These are phyloP conservation scores for Sternarchorhynchus goeldii DNA, from an alignment of 2,797 vertebrate genomes.

Conservation along the genomic window DNA sequence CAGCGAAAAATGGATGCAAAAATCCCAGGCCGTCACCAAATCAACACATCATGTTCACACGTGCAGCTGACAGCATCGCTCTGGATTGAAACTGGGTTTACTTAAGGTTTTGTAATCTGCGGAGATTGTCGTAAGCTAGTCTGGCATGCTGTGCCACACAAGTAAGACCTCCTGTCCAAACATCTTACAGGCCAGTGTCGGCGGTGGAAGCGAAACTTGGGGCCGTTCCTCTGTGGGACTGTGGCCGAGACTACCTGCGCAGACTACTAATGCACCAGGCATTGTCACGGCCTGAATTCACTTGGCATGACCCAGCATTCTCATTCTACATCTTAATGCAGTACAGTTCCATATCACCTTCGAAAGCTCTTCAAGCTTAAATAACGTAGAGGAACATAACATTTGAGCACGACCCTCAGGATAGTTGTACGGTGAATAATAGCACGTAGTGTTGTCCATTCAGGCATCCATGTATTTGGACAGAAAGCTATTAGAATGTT, in stretches of 20 bases:
- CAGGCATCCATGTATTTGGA: background rate
- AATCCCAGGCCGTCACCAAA: background rate
- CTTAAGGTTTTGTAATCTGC: background rate
- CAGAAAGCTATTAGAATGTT: background rate
- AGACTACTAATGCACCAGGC: constrained; percentile 55
- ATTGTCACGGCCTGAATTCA: constrained; percentile 56
- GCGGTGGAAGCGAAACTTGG: constrained; percentile 38
- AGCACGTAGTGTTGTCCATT: background rate
- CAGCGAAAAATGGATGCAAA: background rate
- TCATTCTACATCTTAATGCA: constrained; percentile 41
- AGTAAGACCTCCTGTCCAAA: background rate
- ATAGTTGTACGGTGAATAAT: too few relatives aligned
- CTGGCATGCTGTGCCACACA: background rate
- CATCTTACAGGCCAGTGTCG: constrained; percentile 5
- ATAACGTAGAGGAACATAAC: background rate
- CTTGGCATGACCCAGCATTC: constrained; percentile 44
- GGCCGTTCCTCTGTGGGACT: constrained; percentile 42
- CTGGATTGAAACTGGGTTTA: too few relatives aligned
- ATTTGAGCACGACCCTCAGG: background rate
- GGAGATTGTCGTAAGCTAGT: background rate
- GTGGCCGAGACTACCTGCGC: constrained; percentile 44
- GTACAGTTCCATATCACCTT: constrained; percentile 16
- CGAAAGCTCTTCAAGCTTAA: background rate
- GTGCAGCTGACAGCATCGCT: background rate
- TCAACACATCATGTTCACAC: background rate